phyloP scores from a whole-genome alignment of 1,140 invertebrate genomes.

The Ips nitidus region DNA sequence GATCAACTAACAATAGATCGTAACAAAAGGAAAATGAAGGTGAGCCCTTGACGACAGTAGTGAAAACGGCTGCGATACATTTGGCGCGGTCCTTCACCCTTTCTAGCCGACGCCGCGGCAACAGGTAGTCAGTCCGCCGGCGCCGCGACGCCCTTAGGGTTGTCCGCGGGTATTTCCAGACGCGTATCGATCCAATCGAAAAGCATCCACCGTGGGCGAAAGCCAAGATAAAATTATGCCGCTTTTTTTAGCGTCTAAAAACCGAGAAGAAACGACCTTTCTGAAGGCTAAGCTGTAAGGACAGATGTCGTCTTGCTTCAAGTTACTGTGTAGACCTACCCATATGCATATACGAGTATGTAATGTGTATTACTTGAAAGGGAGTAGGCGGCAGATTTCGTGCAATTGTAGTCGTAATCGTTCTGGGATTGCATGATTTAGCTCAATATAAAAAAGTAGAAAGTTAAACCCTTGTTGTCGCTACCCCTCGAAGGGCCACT shows the following conservation, averaged over 20 bases:
- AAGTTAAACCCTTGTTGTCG: background rate
- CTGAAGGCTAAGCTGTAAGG: background rate
- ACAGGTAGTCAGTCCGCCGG: conserved; percentile 23
- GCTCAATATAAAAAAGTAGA: background rate
- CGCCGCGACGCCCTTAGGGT: conserved; percentile 36
- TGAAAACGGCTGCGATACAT: background rate
- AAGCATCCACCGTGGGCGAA: background rate
- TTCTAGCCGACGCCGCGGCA: conserved; percentile 19
- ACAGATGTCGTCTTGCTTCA: background rate
- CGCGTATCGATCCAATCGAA: conserved; percentile 33
- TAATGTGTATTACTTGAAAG: no score
- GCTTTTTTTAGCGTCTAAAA: background rate
- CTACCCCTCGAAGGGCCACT: conserved; percentile 1
- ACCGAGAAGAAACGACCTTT: background rate
- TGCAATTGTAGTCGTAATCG: no score
- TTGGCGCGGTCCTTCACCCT: conserved; percentile 13
- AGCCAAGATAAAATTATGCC: background rate
- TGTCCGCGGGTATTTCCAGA: conserved; percentile 32
- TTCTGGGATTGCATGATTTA: background rate
- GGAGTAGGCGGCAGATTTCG: no score
- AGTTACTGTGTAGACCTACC: background rate
- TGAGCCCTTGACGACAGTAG: conserved; percentile 1
- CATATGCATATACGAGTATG: background rate
- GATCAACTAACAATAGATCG: no score
- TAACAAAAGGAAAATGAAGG: no score